Evolutionary conservation across 2,888 invertebrate genomes (phyloP), one percentile per base, ranked within the genome.

Genomic region (Drosophila borealis): DNA sequence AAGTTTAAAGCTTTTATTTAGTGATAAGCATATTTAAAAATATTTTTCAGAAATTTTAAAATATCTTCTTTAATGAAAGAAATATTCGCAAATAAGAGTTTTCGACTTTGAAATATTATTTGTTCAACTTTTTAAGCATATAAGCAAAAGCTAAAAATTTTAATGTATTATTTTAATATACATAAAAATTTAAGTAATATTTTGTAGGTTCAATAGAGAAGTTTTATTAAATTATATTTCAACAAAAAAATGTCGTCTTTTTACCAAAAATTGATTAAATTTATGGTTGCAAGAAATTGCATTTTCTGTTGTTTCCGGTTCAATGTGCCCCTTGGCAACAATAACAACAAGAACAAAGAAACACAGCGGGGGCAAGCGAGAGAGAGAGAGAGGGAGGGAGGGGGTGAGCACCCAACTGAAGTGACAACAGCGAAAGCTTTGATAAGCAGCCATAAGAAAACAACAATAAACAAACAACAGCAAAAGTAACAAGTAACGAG

Each of bases 341-440:
- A 70, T 62, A 64, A 55, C 54, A 64, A 54, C 57, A 63, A 54
- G 61, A 64, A 64, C 60, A 66, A 45, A 37, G 42, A 19, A n/a
- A 19, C 14, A 5, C n/a, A 13, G 13, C 14, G 21, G 13, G 29
- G 8, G 29, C 34, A 41, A 41, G 41, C 8, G 41, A n/a, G 8
- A 8, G 41, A 0, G 5, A 33, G 37, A 2, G 46, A 21, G 33
- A 14, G 14, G 1, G 11, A 6, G 13, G 29, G 50, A 36, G 39
- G 8, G 25, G 19, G 4, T 5, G 44, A 37, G 21, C 33, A 42
- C 10, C 36, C 48, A 60, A 54, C 34, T 68, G 25, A 78, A 73
- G 65, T 78, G 70, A 64, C 65, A 73, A 79, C 67, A 81, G 61
- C 50, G 48, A 84, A 79, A 81, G 85, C 85, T 72, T 70, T 79